phyloP scores from a whole-genome alignment of 2,113 vertebrate genomes.

The Fulmarus glacialis region DNA sequence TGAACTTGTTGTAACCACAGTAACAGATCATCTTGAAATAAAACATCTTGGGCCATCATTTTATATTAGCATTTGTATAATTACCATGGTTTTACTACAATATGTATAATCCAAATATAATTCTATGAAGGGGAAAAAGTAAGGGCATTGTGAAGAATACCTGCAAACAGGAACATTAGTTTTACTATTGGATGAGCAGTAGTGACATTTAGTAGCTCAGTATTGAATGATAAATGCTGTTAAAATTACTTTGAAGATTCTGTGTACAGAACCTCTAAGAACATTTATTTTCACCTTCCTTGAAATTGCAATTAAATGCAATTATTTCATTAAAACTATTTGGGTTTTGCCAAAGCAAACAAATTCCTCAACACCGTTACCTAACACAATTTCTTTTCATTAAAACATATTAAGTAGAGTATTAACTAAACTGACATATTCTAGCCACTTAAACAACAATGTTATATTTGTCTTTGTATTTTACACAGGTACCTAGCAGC shows the following conservation, averaged over 20 bases:
- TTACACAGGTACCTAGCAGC: background rate
- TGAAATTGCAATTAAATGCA: background rate
- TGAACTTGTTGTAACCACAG: slow-evolving; percentile 8
- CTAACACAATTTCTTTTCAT: background rate
- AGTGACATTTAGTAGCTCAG: background rate
- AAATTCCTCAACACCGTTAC: background rate
- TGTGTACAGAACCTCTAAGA: background rate
- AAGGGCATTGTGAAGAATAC: background rate
- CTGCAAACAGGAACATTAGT: slow-evolving; percentile 1
- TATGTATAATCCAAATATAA: background rate
- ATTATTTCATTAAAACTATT: background rate
- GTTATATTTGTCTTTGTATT: background rate
- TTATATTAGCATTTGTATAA: background rate
- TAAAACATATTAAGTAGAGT: background rate
- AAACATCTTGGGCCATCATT: background rate
- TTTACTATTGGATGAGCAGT: background rate
- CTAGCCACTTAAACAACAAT: background rate
- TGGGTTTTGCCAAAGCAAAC: background rate
- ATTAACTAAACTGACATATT: background rate
- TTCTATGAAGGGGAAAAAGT: slow-evolving; percentile 22
- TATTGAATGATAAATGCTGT: background rate
- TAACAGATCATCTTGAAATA: slow-evolving; percentile 18
- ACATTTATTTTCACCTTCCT: background rate
- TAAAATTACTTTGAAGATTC: background rate
- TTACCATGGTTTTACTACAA: slow-evolving; percentile 15